Base-by-base conservation (phyloP, 1,140 invertebrate species). In the Drosophila tsacasi region DNA sequence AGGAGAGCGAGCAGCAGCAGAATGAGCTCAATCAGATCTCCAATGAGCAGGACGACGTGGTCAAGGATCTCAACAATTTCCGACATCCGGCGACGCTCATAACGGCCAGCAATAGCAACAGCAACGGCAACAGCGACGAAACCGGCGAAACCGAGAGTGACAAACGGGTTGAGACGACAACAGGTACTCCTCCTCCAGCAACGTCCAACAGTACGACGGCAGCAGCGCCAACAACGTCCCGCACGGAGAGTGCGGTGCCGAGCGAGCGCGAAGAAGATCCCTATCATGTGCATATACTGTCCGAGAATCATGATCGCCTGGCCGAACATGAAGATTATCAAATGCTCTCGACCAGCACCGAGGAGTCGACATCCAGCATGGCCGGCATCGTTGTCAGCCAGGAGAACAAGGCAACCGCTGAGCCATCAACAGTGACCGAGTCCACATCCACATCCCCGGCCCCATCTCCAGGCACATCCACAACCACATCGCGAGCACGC, bases 301-400 rank as follows among this genome's bases (percentile, higher is more conserved):
- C 91, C 61, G 91, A 92, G 71, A 91, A 92, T 81, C 91, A 92
- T 85, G 91, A 92, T 83, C 83, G 91, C 78, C 86, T 92, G 78
- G 91, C 91, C 79, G 91, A 92, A 83, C 91, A 92, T 57, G 91
- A 91, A 81, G 91, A 92, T 86, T 92, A 92, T 85, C 87, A 92
- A 91, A 89, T 92, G 84, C 74, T 92, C 37, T 92, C 83, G 52
- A 92, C 86, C 71, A 89, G 83, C 65, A 86, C 87, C 57, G 91
- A 91, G 57, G 79, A 87, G 55, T 50, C 67, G 27, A 71, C 63
- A 21, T 58, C 81, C 44, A 66, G 61, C 86, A 44, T 39, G 32
- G 79, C 76, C 40, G 76, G 78, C 69, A 91, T 86, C 75, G 61
- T 91, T 76, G 82, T 87, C 71, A 92, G 83, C 50, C 57, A 69